Evolutionary conservation across 2,113 vertebrate species (phyloP).

Genomic region (Dipodomys spectabilis): DNA sequence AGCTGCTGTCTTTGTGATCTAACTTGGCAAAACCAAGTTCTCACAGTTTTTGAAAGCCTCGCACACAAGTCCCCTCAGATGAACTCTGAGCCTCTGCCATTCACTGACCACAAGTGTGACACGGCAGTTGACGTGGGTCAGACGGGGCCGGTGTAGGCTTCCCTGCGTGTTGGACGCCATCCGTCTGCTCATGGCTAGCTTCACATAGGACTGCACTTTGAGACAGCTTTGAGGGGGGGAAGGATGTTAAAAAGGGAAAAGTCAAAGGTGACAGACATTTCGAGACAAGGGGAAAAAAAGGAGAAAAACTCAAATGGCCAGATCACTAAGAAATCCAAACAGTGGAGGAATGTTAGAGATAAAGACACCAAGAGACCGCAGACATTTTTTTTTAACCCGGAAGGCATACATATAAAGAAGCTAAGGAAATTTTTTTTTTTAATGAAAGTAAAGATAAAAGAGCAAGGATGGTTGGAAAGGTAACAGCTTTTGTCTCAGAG

Average conservation of each 20-base stretch:
- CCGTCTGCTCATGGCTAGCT: neutral
- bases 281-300: no score
- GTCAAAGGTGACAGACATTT: neutral
- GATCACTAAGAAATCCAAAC: neutral
- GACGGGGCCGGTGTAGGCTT: no score
- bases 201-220: neutral
- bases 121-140: no score
- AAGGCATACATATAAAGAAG: neutral
- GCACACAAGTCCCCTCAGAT: neutral
- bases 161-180: no score
- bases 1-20: neutral
- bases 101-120: neutral
- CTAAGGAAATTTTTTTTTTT: neutral
- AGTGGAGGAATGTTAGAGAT: neutral
- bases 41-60: neutral
- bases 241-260: neutral
- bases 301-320: neutral
- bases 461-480: neutral
- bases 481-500: neutral
- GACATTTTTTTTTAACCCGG: neutral
- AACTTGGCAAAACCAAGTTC: slow-evolving; percentile 4
- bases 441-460: neutral
- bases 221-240: neutral
- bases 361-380: neutral
- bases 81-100: neutral